Conservation (phyloP, 2,797 vertebrate genomes). For the Allobates femoralis region DNA sequence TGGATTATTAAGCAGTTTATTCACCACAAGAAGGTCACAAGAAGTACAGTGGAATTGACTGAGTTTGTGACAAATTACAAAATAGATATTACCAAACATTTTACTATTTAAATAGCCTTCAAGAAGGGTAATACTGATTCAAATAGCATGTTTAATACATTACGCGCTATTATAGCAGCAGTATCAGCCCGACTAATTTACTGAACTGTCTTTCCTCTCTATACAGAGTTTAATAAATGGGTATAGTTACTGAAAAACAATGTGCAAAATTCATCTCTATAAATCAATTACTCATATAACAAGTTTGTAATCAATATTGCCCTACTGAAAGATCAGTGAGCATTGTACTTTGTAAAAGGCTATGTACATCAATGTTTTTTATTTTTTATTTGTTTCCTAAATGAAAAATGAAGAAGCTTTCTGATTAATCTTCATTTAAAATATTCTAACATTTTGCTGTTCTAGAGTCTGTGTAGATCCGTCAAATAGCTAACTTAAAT, state of each 20-base stretch:
- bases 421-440: no score
- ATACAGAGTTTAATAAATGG: neutral
- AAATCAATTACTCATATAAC: neutral
- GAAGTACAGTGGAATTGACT: neutral
- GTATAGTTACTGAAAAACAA: neutral
- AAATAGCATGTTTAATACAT: neutral
- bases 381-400: no score
- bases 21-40: constrained; percentile 31
- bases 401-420: no score
- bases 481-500: no score
- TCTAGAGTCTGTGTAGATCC: no score
- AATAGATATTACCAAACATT: constrained; percentile 14
- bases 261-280: neutral
- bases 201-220: neutral
- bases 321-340: no score
- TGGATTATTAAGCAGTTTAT: constrained; percentile 5
- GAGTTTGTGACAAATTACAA: neutral
- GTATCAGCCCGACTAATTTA: neutral
- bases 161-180: neutral
- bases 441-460: no score
- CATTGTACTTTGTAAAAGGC: no score
- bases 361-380: no score
- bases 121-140: neutral
- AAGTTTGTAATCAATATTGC: no score
- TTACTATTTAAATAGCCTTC: neutral